Evolutionary conservation across 2,113 vertebrate species (phyloP), one percentile per base, ranked within the genome.

Genomic region (Epinephelus moara): DNA sequence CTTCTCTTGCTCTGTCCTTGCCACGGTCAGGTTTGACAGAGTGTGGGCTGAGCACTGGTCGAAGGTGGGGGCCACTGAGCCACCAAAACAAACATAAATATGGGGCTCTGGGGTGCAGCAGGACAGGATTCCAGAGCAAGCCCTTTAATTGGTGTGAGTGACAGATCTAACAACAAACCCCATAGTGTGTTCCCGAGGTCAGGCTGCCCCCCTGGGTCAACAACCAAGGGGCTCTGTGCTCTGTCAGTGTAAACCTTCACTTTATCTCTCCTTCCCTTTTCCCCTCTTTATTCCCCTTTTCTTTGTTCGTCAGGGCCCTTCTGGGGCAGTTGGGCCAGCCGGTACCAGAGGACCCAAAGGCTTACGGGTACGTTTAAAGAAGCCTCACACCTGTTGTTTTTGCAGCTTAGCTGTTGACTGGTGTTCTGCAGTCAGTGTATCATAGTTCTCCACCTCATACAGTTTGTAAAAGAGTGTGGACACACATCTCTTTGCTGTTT

Each of bases 341-440:
- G 98, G 98, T 72, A 87, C 94, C 71, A 96, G 97, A 93, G 98
- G 98, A 88, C 23, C 94, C 21, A 99, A 99, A 90, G 98, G 98
- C 83, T 96, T 91, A 80, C 90, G 94, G 96, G 98, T 99, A 94
- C 96, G 97, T 85, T 33, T 45, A 6, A 37, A 37, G 47, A 49
- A 33, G 57, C 73, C 42, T 88, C 57, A 67, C 61, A 40, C 69
- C 50, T 82, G 76, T 55, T 56, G 13, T 61, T 62, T 69, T 77
- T 78, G 55, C 60, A 62, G 69, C 53, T 70, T 66, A 49, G 55
- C 55, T 82, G 71, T 57, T 70, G 49, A 70, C 18, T 64, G 19
- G 18, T 55, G 18, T 7, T 76, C 62, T 73, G 59, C 14, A 59
- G 66, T n/a, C 30, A 47, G 21, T 19, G 27, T 25, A 21, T 69